A percentile compares a stretch with the other conserved stretches of the same genome.
phyloP scores from a whole-genome alignment of 1,140 invertebrate genomes.

The Vanessa atalanta region DNA sequence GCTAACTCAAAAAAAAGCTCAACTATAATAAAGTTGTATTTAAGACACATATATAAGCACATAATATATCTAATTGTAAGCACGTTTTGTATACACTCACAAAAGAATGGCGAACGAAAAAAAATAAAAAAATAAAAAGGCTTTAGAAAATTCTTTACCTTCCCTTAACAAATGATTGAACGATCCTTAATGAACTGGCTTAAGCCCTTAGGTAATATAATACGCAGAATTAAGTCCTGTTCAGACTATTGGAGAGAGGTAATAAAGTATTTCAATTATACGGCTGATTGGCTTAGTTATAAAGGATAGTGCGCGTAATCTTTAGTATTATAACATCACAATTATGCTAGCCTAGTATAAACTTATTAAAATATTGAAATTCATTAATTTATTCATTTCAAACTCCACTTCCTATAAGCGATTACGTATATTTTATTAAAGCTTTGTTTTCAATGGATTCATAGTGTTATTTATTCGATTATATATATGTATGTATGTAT shows the following conservation, averaged over 20 bases:
- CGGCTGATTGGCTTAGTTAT: constrained; percentile 49
- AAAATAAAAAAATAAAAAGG: constrained; percentile 46
- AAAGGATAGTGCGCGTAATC: constrained; percentile 43
- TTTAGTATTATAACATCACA: constrained; percentile 12
- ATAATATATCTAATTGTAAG: constrained; percentile 32
- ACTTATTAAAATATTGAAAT: constrained; percentile 12
- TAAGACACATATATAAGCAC: constrained; percentile 7
- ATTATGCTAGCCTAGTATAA: neutral
- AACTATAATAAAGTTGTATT: neutral
- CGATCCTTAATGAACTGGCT: constrained; percentile 70
- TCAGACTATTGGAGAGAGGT: constrained; percentile 52
- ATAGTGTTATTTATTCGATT: too few relatives aligned
- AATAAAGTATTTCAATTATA: constrained; percentile 50
- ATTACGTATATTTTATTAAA: neutral
- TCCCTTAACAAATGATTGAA: constrained; percentile 70
- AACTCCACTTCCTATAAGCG: neutral
- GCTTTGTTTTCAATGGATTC: too few relatives aligned
- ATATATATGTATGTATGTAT: too few relatives aligned
- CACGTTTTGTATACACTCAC: constrained; percentile 28
- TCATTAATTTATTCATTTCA: neutral
- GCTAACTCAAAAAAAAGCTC: neutral
- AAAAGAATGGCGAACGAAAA: constrained; percentile 42
- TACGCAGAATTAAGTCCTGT: constrained; percentile 61
- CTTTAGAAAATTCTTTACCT: constrained; percentile 48
- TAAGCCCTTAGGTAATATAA: constrained; percentile 69